Base-by-base conservation (phyloP, 2,113 vertebrate genomes). In the Corydoras sp. region DNA sequence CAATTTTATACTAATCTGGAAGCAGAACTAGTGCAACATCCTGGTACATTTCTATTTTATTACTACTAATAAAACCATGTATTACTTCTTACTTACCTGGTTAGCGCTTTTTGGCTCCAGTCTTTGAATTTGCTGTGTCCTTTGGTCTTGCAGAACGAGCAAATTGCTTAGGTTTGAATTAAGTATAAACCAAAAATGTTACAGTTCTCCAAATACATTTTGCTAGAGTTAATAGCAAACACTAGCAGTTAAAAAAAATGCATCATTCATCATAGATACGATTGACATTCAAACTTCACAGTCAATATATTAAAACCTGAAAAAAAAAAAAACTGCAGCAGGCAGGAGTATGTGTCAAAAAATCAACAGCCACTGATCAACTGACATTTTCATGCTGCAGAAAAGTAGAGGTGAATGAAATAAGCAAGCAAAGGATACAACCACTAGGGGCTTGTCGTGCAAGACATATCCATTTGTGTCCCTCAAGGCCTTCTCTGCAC, bases 61-160 rank as follows among this genome's bases (percentile, higher is more conserved):
- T 5, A 60, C 54, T 2, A 43, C 7, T 43, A 43, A 43, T 43
- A 43, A 43, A 8, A 4, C 35, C 4, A 8, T 5, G 4, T 43
- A 43, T n/a, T 56, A 7, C 10, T 12, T 10, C 10, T 24, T 32
- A 53, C 72, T 74, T 58, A 68, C 32, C 74, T 12, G 15, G 51
- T 6, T 3, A 85, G 3, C 81, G 78, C 9, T 73, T 83, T 32
- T 79, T 88, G 0, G 74, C 24, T 50, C 84, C 80, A 70, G 77
- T 89, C 80, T 84, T 90, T 11, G 77, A 3, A 0, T 95, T 93
- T 0, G 76, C 84, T 50, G 76, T 63, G 65, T 94, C 93, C 70
- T 98, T 99, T 54, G 96, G 97, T 85, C 93, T 90, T 73, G 97
- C 96, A 58, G 97, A 99, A 82, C 96, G 90, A 80, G 96, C 97